A percentile compares a stretch with the other conserved stretches of the same genome.
phyloP scores from a whole-genome alignment of 2,888 invertebrate species.

The Tenodera sinensis region DNA sequence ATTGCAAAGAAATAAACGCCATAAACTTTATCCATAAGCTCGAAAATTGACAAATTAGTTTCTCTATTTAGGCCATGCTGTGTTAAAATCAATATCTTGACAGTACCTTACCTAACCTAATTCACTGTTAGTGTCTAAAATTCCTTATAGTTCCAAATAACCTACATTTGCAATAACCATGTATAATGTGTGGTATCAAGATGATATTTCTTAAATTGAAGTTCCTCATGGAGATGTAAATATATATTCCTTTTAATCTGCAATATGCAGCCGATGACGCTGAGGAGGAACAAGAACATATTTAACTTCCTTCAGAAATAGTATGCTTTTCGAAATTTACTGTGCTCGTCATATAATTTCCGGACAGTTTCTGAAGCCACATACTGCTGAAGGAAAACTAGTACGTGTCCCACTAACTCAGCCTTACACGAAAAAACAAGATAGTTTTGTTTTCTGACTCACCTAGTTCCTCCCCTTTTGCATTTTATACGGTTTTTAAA shows the following conservation, averaged over 20 bases:
- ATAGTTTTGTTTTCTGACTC: neutral
- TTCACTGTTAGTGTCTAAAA: neutral
- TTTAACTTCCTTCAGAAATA: neutral
- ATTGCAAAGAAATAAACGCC: neutral
- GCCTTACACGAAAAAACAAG: neutral
- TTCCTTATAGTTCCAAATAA: neutral
- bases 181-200: neutral
- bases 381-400: neutral
- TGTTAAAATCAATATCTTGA: neutral
- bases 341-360: neutral
- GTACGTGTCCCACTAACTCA: neutral
- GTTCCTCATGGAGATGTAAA: neutral
- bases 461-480: neutral
- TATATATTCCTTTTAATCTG: too few relatives aligned
- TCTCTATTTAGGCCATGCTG: neutral
- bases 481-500: neutral
- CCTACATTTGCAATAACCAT: neutral
- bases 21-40: neutral
- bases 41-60: neutral
- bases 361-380: neutral
- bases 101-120: constrained; percentile 10
- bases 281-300: neutral
- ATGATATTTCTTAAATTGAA: neutral
- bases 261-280: neutral
- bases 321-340: neutral